These are phyloP conservation scores for Iphiclides podalirius DNA, from an alignment of 2,888 invertebrate species.

Conservation along the genomic window DNA sequence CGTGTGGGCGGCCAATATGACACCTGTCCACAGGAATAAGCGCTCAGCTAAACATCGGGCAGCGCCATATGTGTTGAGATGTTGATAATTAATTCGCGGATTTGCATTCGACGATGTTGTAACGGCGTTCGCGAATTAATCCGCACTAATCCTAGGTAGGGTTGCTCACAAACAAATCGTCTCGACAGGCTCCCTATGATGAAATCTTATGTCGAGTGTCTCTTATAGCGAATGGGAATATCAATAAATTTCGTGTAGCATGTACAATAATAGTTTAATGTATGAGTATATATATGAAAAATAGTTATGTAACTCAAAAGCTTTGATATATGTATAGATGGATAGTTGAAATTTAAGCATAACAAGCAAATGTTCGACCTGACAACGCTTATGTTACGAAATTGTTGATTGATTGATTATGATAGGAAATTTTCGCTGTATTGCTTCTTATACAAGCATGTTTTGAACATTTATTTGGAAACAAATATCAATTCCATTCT, in stretches of 20 bases:
- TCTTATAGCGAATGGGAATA: background rate
- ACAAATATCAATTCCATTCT: background rate
- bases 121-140: conserved; percentile 10
- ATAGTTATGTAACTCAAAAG: too few relatives aligned
- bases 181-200: conserved; percentile 10
- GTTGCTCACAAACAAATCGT: conserved; percentile 18
- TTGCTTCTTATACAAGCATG: too few relatives aligned
- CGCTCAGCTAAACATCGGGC: conserved; percentile 44
- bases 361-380: too few relatives aligned
- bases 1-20: conserved; percentile 47
- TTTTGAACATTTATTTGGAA: too few relatives aligned
- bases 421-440: too few relatives aligned
- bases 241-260: too few relatives aligned
- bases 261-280: too few relatives aligned
- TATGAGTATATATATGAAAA: too few relatives aligned
- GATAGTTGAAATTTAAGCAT: too few relatives aligned
- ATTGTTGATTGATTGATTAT: too few relatives aligned
- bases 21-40: conserved; percentile 53
- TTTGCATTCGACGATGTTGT: conserved; percentile 19
- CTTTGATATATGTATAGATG: too few relatives aligned
- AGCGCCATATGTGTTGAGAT: conserved; percentile 38
- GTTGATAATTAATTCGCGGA: conserved; percentile 34
- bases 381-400: too few relatives aligned
- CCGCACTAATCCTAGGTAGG: conserved; percentile 16
- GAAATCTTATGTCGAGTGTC: conserved; percentile 2